phyloP scores from a whole-genome alignment of 1,140 invertebrate genomes.

The Ericerus pela region DNA sequence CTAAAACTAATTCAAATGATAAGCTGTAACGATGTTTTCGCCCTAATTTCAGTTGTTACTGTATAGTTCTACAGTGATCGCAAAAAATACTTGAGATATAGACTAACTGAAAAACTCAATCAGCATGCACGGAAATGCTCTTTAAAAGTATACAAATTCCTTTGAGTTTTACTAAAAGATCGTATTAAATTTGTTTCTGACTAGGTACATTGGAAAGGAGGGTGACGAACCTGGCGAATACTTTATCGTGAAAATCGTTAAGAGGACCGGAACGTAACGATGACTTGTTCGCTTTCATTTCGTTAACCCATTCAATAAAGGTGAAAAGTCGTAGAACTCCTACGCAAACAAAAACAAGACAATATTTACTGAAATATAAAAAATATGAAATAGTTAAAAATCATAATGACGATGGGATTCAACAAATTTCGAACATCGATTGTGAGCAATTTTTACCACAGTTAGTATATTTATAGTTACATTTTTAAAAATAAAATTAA shows the following conservation, averaged over 20 bases:
- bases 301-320: slow-evolving; percentile 93
- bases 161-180: background rate
- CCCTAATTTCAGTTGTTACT: no score
- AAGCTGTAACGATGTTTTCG: no score
- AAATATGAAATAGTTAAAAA: background rate
- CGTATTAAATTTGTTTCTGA: no score
- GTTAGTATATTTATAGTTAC: no score
- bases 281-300: slow-evolving; percentile 51
- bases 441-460: no score
- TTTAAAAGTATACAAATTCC: background rate
- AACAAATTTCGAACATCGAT: no score
- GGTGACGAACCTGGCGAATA: slow-evolving; percentile 55
- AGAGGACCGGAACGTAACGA: slow-evolving; percentile 41
- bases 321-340: slow-evolving; percentile 87
- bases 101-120: no score
- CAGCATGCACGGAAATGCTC: no score
- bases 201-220: background rate
- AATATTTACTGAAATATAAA: slow-evolving; percentile 8
- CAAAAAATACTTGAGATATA: no score
- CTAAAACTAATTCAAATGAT: no score
- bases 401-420: background rate
- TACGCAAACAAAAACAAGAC: slow-evolving; percentile 16
- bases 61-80: no score
- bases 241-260: slow-evolving; percentile 69
- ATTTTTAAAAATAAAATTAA: background rate